phyloP scores from a whole-genome alignment of 2,113 vertebrate genomes.

The Sinocyclocheilus rhinocerous region DNA sequence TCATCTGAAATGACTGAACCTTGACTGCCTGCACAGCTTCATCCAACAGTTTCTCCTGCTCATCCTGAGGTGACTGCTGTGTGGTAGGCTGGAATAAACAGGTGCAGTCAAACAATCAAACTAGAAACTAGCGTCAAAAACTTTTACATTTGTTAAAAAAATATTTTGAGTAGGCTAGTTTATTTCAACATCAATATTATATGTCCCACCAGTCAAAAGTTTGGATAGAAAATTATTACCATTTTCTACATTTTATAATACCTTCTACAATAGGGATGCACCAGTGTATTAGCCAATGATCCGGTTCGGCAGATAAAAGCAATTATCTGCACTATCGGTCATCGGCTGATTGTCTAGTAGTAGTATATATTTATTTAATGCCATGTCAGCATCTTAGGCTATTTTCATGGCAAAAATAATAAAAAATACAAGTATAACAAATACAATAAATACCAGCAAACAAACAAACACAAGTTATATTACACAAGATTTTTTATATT shows the following conservation, averaged over 20 bases:
- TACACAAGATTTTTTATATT: too few relatives aligned
- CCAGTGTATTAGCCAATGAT: background rate
- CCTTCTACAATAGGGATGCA: background rate
- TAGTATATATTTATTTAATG: too few relatives aligned
- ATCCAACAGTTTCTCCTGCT: conserved; percentile 97
- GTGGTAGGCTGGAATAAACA: conserved; percentile 83
- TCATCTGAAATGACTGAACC: conserved; percentile 99
- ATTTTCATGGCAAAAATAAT: too few relatives aligned
- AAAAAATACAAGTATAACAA: too few relatives aligned
- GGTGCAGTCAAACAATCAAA: background rate
- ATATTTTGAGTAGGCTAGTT: too few relatives aligned
- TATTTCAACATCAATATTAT: background rate
- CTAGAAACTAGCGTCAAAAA: background rate
- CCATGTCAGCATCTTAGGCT: too few relatives aligned
- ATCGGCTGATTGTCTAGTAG: too few relatives aligned
- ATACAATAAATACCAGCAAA: too few relatives aligned
- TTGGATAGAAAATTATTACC: background rate
- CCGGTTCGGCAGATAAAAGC: too few relatives aligned
- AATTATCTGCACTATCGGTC: too few relatives aligned
- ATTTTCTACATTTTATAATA: background rate
- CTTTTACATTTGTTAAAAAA: too few relatives aligned
- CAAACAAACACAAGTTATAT: too few relatives aligned
- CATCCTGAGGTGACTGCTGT: conserved; percentile 96
- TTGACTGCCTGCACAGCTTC: conserved; percentile 98
- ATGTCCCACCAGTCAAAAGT: background rate